A percentile compares a stretch with the other conserved stretches of the same genome.
Evolutionary conservation across 2,113 vertebrate genomes (phyloP).

Genomic region (Anser cygnoides): DNA sequence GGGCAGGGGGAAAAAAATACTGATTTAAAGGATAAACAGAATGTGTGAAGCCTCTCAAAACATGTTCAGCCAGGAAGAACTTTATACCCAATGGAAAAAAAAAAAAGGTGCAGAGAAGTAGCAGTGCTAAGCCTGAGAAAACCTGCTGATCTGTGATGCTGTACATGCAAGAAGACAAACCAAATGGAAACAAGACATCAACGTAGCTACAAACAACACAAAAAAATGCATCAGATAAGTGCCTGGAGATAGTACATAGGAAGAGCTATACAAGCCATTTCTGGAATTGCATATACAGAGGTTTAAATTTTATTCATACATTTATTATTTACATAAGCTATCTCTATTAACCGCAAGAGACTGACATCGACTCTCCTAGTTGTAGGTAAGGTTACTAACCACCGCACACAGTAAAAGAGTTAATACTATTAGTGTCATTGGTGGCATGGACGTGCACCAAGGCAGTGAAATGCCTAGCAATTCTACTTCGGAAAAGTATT

Average conservation of each 20-base stretch:
- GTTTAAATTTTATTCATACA: not conserved
- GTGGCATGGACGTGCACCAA: not conserved
- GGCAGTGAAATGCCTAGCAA: not conserved
- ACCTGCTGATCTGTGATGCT: not conserved
- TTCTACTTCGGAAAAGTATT: not conserved
- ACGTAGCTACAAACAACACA: not conserved
- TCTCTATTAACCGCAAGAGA: not conserved
- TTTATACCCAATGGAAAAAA: not conserved
- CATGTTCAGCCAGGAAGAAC: not conserved
- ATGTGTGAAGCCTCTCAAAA: not conserved
- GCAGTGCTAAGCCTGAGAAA: not conserved
- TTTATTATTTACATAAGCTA: conserved; percentile 30
- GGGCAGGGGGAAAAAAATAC: fast-evolving
- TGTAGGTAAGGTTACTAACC: conserved; percentile 1
- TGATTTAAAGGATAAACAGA: not conserved
- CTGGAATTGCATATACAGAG: conserved; percentile 29
- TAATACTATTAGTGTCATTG: conserved; percentile 38
- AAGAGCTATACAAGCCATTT: not conserved
- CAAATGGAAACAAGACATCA: not conserved
- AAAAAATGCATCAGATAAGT: not conserved
- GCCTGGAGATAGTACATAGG: not conserved
- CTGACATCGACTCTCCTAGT: conserved; percentile 10
- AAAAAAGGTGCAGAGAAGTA: not conserved
- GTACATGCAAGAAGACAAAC: not conserved
- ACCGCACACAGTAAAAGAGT: not conserved